Evolutionary conservation across 2,797 vertebrate species (phyloP).

Genomic region (Florisuga fusca): DNA sequence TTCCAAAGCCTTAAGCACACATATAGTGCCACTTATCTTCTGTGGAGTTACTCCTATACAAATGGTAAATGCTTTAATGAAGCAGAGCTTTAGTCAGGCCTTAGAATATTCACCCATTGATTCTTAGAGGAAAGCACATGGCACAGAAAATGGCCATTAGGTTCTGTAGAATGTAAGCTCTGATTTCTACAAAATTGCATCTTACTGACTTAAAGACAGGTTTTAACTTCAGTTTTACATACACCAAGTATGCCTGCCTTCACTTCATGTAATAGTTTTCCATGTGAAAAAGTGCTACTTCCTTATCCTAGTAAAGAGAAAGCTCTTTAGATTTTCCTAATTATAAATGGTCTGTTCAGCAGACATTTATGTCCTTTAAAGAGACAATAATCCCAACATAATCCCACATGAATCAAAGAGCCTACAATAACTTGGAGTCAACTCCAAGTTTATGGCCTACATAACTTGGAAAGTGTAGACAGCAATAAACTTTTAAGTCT

Average conservation of each 20-base stretch:
- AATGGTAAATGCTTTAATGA: neutral
- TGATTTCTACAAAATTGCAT: neutral
- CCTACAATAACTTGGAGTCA: neutral
- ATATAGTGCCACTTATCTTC: neutral
- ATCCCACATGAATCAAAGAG: neutral
- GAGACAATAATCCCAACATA: neutral
- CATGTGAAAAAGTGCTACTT: neutral
- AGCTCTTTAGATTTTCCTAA: neutral
- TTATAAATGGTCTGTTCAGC: neutral
- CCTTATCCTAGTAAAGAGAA: rapidly evolving
- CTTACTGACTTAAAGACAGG: neutral
- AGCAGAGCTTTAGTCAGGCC: neutral
- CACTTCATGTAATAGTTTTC: neutral
- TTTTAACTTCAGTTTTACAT: neutral
- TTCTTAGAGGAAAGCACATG: neutral
- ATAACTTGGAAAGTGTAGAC: neutral
- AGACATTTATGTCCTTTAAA: neutral
- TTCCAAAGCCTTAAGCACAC: neutral
- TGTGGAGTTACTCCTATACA: neutral
- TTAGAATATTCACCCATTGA: neutral
- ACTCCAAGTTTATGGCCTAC: neutral
- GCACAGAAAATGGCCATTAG: neutral
- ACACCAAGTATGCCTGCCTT: neutral
- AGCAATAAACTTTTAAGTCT: neutral
- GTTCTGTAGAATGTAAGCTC: neutral